Base-by-base conservation (phyloP, 2,797 vertebrate genomes). In the Monodelphis domestica region DNA sequence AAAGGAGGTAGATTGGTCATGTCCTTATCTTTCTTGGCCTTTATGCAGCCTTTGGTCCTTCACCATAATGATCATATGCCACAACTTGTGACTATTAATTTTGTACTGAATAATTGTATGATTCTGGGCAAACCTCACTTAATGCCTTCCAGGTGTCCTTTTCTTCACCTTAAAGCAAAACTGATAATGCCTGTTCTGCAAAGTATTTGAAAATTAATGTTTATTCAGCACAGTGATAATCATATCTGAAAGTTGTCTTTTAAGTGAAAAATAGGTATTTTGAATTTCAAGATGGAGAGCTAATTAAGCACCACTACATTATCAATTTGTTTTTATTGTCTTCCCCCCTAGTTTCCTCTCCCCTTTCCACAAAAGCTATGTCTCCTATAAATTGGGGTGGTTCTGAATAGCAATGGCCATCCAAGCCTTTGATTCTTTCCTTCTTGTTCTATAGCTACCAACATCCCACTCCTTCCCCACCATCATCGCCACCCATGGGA, bases 151-250 rank as follows among this genome's bases (percentile, higher is more conserved):
- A 53, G 38, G 28, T 0, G 4, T 59, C 57, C 91, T 52, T 87
- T 93, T 91, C 45, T 53, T 95, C 33, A 51, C 52, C 45, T 11
- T n/a, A 11, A 53, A 90, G 84, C 55, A 70, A 33, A 21, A 45
- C 33, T 10, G 33, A 45, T 88, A 45, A 7, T 50, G 12, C 33
- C 30, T 91, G 57, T 87, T 90, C 63, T 92, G 50, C 51, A 59
- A 24, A 59, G 28, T 93, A 57, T 57, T 92, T 89, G 57, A 91
- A 38, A 95, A 63, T 56, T 78, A 50, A 29, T 17, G 51, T 87
- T 59, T 53, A 9, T 4, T 11, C 2, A 88, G 5, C 51, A 53
- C 14, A 38, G 33, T 53, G 33, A 84, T 29, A 89, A 95, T 90
- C 52, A 55, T 15, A 57, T 52, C 78, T 45, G 54, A 89, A 57